Percentiles rank a stretch among this genome's conserved stretches.
These are phyloP conservation scores for Torymus tubicola DNA, from an alignment of 2,888 invertebrate species.

Conservation along the genomic window DNA sequence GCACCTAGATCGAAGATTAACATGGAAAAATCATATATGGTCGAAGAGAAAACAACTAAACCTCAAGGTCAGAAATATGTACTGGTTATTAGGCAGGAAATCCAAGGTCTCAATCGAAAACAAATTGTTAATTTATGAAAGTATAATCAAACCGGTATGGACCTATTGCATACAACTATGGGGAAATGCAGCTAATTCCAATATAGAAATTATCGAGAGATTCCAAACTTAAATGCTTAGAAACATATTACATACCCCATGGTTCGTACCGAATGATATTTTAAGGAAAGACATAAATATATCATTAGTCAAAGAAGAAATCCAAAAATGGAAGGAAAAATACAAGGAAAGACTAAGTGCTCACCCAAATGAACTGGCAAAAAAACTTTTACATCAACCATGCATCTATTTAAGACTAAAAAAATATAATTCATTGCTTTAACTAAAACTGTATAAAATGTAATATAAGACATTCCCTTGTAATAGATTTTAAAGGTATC, in stretches of 20 bases:
- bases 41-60: background rate
- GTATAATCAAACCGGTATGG: conserved; percentile 5
- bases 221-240: conserved; percentile 5
- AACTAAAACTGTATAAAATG: too few relatives aligned
- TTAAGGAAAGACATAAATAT: background rate
- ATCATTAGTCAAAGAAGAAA: background rate
- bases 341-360: background rate
- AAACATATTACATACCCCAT: conserved; percentile 13
- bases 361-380: background rate
- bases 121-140: conserved; percentile 6
- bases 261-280: conserved; percentile 8
- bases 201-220: conserved; percentile 11
- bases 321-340: background rate
- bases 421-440: too few relatives aligned
- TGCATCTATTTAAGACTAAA: too few relatives aligned
- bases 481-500: too few relatives aligned
- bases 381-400: background rate
- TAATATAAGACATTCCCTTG: too few relatives aligned
- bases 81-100: background rate
- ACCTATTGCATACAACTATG: too few relatives aligned
- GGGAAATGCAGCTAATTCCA: background rate
- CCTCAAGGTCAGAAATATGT: background rate
- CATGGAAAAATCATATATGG: background rate
- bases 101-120: background rate
- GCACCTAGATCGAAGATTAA: background rate